phyloP scores from a whole-genome alignment of 2,797 vertebrate genomes.

The Coendou prehensilis region DNA sequence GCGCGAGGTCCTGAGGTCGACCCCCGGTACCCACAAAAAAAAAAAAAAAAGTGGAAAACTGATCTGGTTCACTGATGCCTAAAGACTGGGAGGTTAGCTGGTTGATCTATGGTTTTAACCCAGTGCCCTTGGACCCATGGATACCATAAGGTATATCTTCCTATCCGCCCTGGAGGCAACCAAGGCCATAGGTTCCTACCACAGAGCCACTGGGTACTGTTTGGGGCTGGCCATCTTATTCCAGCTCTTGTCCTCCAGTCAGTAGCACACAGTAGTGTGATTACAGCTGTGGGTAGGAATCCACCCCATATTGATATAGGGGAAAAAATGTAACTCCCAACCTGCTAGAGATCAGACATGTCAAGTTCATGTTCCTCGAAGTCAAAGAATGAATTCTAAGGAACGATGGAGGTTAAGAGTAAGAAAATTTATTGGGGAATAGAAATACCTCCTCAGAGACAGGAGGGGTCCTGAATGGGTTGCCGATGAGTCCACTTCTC shows the following conservation, averaged over 20 bases:
- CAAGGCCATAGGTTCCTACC: neutral
- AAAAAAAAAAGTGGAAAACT: neutral
- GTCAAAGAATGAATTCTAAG: neutral
- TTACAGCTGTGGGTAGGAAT: neutral
- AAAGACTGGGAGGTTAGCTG: neutral
- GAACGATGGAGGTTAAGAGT: neutral
- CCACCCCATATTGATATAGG: neutral
- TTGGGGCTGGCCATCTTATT: neutral
- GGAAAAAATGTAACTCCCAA: neutral
- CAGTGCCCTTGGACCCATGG: neutral
- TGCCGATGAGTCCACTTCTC: neutral
- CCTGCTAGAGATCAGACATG: neutral
- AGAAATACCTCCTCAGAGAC: neutral
- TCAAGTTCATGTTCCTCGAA: neutral
- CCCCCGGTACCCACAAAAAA: no score
- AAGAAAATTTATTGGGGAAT: neutral
- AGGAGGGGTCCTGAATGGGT: neutral
- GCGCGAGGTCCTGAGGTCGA: no score
- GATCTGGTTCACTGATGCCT: neutral
- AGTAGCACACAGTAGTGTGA: neutral
- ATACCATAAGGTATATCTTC: neutral
- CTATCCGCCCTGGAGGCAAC: neutral
- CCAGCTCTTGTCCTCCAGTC: neutral
- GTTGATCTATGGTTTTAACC: neutral
- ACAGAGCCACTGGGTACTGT: neutral